A percentile compares a stretch with the other conserved stretches of the same genome.
Evolutionary conservation across 1,140 invertebrate species (phyloP).

Genomic region (Nebria ingens): DNA sequence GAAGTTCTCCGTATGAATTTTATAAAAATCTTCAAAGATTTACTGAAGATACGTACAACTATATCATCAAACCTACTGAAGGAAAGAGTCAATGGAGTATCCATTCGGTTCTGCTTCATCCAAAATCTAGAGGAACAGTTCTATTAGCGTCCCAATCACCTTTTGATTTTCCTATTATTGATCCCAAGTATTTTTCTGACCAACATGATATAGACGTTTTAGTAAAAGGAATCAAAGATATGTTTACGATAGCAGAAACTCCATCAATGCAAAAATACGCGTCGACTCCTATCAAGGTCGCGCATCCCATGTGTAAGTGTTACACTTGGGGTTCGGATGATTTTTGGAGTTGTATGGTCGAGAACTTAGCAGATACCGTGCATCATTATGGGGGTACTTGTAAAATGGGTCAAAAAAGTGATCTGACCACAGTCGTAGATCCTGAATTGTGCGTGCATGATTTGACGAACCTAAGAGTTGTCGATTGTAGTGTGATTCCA

Average conservation of each 20-base stretch:
- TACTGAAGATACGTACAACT: background rate
- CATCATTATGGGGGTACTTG: conserved; percentile 48
- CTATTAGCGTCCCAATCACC: conserved; percentile 56
- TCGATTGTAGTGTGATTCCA: conserved; percentile 32
- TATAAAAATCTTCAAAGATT: background rate
- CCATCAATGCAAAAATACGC: conserved; percentile 45
- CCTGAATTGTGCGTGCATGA: conserved; percentile 35
- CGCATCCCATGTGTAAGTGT: conserved; percentile 47
- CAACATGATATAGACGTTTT: conserved; percentile 54
- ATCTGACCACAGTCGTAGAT: conserved; percentile 40
- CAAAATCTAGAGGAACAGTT: conserved; percentile 61
- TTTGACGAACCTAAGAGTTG: conserved; percentile 36
- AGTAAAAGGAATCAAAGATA: conserved; percentile 45
- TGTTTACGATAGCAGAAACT: conserved; percentile 46
- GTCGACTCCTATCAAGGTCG: conserved; percentile 44
- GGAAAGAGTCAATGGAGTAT: conserved; percentile 35
- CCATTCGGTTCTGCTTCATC: conserved; percentile 51
- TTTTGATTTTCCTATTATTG: conserved; percentile 59
- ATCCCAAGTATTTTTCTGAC: conserved; percentile 64
- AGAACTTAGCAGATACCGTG: conserved; percentile 35
- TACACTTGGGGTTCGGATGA: conserved; percentile 29
- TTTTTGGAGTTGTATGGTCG: conserved; percentile 46
- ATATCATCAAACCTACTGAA: background rate
- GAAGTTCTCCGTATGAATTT: background rate
- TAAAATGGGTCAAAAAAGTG: conserved; percentile 42